Percentiles rank a stretch among this genome's conserved stretches.
phyloP scores from a whole-genome alignment of 2,113 vertebrate species.

The Pterocles gutturalis region DNA sequence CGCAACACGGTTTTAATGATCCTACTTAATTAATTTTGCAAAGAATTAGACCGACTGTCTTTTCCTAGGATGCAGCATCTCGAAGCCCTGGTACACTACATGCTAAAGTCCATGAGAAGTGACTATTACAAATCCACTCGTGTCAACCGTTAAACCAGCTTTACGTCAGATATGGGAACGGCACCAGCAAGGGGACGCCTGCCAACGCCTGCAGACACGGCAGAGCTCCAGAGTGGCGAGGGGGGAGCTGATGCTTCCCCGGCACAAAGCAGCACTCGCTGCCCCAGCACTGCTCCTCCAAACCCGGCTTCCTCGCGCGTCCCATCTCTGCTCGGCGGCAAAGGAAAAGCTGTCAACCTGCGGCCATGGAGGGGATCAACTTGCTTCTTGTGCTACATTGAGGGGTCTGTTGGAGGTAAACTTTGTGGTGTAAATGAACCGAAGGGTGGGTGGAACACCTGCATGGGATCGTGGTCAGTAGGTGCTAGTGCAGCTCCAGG shows the following conservation, averaged over 20 bases:
- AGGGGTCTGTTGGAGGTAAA: neutral
- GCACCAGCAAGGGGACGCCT: neutral
- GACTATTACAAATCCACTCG: neutral
- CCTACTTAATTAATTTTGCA: neutral
- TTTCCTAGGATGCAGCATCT: neutral
- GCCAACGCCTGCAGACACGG: neutral
- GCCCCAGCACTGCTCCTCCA: neutral
- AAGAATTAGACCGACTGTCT: neutral
- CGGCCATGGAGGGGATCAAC: neutral
- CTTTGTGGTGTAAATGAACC: fast-evolving
- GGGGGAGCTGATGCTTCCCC: neutral
- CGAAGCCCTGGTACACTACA: neutral
- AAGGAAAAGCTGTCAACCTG: neutral
- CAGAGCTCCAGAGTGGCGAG: neutral
- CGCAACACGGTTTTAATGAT: neutral
- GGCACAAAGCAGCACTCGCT: neutral
- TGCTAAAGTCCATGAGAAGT: neutral
- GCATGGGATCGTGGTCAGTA: neutral
- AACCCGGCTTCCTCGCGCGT: neutral
- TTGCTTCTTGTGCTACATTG: neutral
- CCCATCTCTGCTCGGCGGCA: neutral
- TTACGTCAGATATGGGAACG: neutral
- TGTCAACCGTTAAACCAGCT: neutral
- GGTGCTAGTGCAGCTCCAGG: neutral
- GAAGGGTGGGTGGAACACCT: neutral